A percentile compares a stretch with the other conserved stretches of the same genome.
These are phyloP conservation scores for Lissonota sp. DNA, from an alignment of 2,888 invertebrate genomes.

Conservation along the genomic window DNA sequence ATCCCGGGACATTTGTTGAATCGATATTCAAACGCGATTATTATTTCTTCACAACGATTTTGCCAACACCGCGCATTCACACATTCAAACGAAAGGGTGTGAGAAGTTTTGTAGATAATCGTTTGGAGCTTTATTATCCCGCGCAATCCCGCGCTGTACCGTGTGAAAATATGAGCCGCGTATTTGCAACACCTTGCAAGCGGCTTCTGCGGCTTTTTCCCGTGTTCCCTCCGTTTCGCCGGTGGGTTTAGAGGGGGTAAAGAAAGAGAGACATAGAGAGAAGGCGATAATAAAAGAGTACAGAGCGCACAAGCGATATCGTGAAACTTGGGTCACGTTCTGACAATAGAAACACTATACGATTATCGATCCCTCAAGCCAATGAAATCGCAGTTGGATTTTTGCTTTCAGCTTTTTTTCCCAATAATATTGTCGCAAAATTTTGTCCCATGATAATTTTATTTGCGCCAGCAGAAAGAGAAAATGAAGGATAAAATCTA, in stretches of 20 bases:
- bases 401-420: too few species aligned
- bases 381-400: too few species aligned
- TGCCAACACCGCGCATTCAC: constrained; percentile 2
- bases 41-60: constrained; percentile 5
- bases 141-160: too few species aligned
- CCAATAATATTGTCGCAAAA: too few species aligned
- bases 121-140: not conserved
- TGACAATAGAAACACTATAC: too few species aligned
- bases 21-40: constrained; percentile 73
- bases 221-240: too few species aligned
- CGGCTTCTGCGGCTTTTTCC: too few species aligned
- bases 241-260: not conserved
- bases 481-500: constrained; percentile 29
- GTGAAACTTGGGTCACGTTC: too few species aligned
- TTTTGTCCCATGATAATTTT: not conserved
- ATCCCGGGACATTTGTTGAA: constrained; percentile 78
- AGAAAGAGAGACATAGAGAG: not conserved
- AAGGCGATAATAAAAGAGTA: not conserved
- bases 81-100: not conserved
- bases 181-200: constrained; percentile 22
- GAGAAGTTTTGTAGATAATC: not conserved
- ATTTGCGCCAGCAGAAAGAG: not conserved
- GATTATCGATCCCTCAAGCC: too few species aligned
- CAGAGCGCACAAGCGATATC: not conserved
- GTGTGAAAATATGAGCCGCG: constrained; percentile 28